These are phyloP conservation scores for Parnassius smintheus DNA, from an alignment of 2,888 invertebrate species.

Conservation along the genomic window DNA sequence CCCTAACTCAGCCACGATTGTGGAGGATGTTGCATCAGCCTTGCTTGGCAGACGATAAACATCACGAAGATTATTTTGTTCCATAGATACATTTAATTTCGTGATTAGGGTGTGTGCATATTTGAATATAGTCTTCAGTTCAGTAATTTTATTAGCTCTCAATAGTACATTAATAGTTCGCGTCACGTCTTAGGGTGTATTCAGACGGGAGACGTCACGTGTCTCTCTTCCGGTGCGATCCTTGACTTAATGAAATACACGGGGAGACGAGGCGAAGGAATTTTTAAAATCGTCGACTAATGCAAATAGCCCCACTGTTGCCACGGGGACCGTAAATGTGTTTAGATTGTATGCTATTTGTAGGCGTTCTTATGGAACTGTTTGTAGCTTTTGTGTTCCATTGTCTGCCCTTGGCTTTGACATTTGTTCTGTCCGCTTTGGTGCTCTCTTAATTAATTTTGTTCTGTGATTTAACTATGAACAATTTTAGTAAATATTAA, in stretches of 20 bases:
- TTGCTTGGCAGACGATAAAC: no score
- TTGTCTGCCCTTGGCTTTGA: conserved; percentile 14
- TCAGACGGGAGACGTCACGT: conserved; percentile 66
- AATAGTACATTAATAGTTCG: conserved; percentile 50
- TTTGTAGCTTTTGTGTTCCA: neutral
- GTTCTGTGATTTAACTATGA: no score
- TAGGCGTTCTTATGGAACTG: conserved; percentile 12
- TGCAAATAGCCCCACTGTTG: conserved; percentile 29
- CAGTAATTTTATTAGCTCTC: no score
- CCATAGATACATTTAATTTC: no score
- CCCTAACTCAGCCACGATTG: no score
- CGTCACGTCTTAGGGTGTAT: conserved; percentile 65
- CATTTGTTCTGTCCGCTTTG: conserved; percentile 3
- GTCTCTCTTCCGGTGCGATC: conserved; percentile 64
- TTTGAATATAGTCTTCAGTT: no score
- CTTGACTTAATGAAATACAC: conserved; percentile 45
- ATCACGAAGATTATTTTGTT: no score
- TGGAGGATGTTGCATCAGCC: no score
- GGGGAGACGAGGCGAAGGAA: conserved; percentile 32
- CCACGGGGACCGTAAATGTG: conserved; percentile 21
- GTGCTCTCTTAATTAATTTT: neutral
- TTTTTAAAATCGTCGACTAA: conserved; percentile 33
- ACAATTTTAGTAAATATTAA: no score
- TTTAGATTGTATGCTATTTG: conserved; percentile 22
- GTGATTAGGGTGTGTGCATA: no score